phyloP scores from a whole-genome alignment of 1,140 invertebrate species.

The Medauroidea extradentata region DNA sequence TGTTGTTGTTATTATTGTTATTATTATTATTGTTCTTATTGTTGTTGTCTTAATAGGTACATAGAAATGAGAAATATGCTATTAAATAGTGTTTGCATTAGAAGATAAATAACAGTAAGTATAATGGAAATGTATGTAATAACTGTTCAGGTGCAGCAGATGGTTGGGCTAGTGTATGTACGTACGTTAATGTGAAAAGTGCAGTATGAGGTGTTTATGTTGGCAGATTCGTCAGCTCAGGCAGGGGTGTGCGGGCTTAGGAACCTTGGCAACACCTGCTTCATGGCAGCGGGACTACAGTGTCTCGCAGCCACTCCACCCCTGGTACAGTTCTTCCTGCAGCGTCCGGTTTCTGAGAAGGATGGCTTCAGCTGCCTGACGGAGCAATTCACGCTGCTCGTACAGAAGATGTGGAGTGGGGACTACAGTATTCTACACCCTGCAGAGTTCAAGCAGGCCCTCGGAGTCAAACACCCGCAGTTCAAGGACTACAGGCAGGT shows the following conservation, averaged over 20 bases:
- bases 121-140: too few relatives aligned
- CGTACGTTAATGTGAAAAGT: too few relatives aligned
- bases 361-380: constrained; percentile 44
- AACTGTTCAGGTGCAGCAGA: too few relatives aligned
- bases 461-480: constrained; percentile 58
- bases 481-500: constrained; percentile 61
- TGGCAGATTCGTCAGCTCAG: constrained; percentile 19
- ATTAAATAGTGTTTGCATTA: too few relatives aligned
- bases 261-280: constrained; percentile 68
- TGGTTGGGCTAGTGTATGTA: too few relatives aligned
- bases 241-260: constrained; percentile 60
- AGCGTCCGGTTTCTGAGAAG: constrained; percentile 41
- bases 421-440: constrained; percentile 53
- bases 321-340: constrained; percentile 53
- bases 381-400: constrained; percentile 52
- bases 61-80: too few relatives aligned
- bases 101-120: too few relatives aligned
- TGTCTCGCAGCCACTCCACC: constrained; percentile 54
- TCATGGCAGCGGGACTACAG: constrained; percentile 67
- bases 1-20: too few relatives aligned
- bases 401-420: constrained; percentile 61
- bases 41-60: too few relatives aligned
- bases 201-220: too few relatives aligned
- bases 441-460: constrained; percentile 56
- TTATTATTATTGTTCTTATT: too few relatives aligned